These are phyloP conservation scores for Rhagologus leucostigma DNA, from an alignment of 2,113 vertebrate species.

Conservation along the genomic window DNA sequence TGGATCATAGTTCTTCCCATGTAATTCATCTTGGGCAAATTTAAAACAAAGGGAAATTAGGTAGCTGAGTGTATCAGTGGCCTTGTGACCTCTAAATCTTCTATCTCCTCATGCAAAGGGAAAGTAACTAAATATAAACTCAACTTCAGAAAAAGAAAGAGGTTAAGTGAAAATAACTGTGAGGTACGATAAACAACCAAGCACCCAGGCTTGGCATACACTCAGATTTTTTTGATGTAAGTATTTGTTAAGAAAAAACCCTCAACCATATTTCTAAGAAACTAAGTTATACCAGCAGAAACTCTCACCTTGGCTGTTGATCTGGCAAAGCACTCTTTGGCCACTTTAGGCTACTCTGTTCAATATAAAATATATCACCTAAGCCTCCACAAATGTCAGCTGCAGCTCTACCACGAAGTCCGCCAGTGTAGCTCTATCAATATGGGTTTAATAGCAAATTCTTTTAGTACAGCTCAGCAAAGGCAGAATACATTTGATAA, in stretches of 20 bases:
- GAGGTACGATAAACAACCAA: neutral
- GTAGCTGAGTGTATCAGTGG: neutral
- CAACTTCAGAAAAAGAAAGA: neutral
- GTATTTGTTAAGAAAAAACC: neutral
- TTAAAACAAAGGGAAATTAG: neutral
- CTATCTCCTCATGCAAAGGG: neutral
- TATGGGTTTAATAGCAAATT: neutral
- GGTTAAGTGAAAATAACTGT: neutral
- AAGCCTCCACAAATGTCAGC: neutral
- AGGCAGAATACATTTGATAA: neutral
- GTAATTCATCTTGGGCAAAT: neutral
- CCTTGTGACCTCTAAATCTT: neutral
- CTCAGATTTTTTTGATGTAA: neutral
- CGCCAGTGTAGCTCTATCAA: accelerated
- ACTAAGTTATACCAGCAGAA: neutral
- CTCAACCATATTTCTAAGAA: neutral
- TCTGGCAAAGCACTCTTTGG: neutral
- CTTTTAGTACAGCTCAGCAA: neutral
- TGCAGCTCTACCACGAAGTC: neutral
- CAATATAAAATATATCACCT: neutral
- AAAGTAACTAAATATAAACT: neutral
- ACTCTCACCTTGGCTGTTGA: neutral
- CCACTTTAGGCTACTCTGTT: neutral
- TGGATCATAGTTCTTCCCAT: neutral
- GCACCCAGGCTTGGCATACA: neutral